A percentile compares a stretch with the other conserved stretches of the same genome.
phyloP scores from a whole-genome alignment of 2,888 invertebrate genomes.

The Epistrophella euchroma region DNA sequence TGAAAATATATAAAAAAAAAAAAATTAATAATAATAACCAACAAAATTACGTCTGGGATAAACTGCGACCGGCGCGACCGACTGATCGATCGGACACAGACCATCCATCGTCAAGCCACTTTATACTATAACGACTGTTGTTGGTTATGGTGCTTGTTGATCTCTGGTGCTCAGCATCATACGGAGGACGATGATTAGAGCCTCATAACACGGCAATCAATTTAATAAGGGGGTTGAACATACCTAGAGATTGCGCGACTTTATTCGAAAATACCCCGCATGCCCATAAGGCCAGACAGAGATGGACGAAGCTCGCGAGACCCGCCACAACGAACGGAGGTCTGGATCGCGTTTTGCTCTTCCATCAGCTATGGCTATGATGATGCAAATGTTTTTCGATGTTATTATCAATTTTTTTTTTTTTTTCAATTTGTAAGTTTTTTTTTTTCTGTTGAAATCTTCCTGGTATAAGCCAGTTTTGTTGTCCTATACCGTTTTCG shows the following conservation, averaged over 20 bases:
- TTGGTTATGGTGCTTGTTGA: slow-evolving; percentile 68
- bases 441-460: not conserved
- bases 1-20: slow-evolving; percentile 34
- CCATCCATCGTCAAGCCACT: slow-evolving; percentile 68
- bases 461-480: slow-evolving; percentile 56
- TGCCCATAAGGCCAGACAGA: slow-evolving; percentile 10
- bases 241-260: slow-evolving; percentile 54
- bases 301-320: slow-evolving; percentile 3
- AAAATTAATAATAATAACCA: slow-evolving; percentile 72
- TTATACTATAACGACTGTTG: slow-evolving; percentile 72
- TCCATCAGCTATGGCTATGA: slow-evolving; percentile 55
- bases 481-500: slow-evolving; percentile 75
- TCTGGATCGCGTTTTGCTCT: slow-evolving; percentile 60
- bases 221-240: slow-evolving; percentile 78
- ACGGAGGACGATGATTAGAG: slow-evolving; percentile 77
- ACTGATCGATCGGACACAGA: slow-evolving; percentile 71
- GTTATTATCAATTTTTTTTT: slow-evolving; percentile 47
- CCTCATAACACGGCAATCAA: slow-evolving; percentile 80
- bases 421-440: not conserved
- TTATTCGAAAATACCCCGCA: not conserved
- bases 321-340: slow-evolving; percentile 56
- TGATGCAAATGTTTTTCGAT: slow-evolving; percentile 69
- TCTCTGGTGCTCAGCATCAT: slow-evolving; percentile 62
- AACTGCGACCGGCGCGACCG: slow-evolving; percentile 65
- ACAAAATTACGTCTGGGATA: slow-evolving; percentile 74